These are phyloP conservation scores for Amphipoea lucens DNA, from an alignment of 2,888 invertebrate species.

Conservation along the genomic window DNA sequence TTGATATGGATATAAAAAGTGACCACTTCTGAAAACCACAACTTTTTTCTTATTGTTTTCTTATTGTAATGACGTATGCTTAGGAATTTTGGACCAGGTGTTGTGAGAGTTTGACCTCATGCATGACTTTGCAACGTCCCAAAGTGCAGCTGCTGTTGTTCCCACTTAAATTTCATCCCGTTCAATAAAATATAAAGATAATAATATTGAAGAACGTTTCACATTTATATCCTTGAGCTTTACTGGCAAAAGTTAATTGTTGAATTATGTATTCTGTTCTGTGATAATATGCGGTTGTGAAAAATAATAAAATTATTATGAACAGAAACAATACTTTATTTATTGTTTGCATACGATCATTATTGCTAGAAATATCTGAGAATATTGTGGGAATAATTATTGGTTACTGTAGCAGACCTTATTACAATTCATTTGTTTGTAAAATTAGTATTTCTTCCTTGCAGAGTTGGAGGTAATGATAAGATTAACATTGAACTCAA, in stretches of 20 bases:
- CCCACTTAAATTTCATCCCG: not conserved
- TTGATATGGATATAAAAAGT: not conserved
- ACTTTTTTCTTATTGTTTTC: not conserved
- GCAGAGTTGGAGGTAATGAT: not conserved
- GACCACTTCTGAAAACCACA: not conserved
- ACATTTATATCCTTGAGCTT: slow-evolving; percentile 12
- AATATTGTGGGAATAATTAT: slow-evolving; percentile 5
- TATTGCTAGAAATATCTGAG: slow-evolving; percentile 3
- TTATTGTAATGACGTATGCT: not conserved
- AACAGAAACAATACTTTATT: slow-evolving; percentile 10
- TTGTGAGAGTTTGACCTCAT: slow-evolving; percentile 11
- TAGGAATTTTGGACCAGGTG: not conserved
- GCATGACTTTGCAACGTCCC: slow-evolving; percentile 31
- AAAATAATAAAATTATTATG: slow-evolving; percentile 13
- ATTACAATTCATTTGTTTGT: not conserved
- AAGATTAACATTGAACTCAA: not conserved
- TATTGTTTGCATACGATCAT: not conserved
- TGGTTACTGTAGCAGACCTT: not conserved
- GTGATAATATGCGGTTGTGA: not conserved
- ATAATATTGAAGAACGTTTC: slow-evolving; percentile 10
- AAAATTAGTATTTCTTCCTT: not conserved
- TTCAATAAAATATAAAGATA: slow-evolving; percentile 18
- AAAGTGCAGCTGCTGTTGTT: slow-evolving; percentile 40
- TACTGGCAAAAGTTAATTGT: slow-evolving; percentile 25
- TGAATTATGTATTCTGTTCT: slow-evolving; percentile 15